Evolutionary conservation across 2,113 vertebrate species (phyloP), one percentile per base, ranked within the genome.

Genomic region (Campylorhamphus procurvoides): DNA sequence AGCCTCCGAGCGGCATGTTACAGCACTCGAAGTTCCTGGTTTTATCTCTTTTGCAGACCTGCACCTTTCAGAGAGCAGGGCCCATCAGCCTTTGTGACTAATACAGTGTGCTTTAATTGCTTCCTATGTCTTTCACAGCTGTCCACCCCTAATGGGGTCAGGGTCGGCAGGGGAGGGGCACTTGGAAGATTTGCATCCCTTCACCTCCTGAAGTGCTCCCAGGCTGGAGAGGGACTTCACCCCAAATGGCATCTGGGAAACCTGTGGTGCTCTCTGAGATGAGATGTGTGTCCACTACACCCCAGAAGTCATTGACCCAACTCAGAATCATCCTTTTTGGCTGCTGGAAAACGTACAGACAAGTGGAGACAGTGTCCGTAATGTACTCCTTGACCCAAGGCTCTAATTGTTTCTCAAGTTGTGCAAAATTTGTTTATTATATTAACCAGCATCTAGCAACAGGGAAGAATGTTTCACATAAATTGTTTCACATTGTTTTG

Each of bases 1-100:
- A 97, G 92, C 74, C 87, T 82, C 78, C 2, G 18, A 89, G 86
- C 35, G 2, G 62, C 8, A 3, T 62, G 73, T 94, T 96, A 96
- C 82, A 74, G 79, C 62, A 85, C 93, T 97, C 47, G 42, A 87
- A 58, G 93, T 93, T 77, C 75, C 33, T 42, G 56, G 96, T 97
- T 97, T 98, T 98, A 98, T 98, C 98, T 98, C 94, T 98, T 99
- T 98, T 98, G 98, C 98, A 99, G 98, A 97, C 97, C 91, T 49
- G 42, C 3, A 27, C 92, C 91, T 94, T 96, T 97, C 28, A 33
- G 84, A 95, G 95, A 97, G 95, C 80, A 53, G 59, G 37, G 58
- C 84, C 87, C 40, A 1, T 90, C 76, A 14, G 69, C 87, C 84
- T 97, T 97, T 95, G 95, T 96, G 91, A 97, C 89, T 96, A 96